Evolutionary conservation across 92 coral and sea anemone genomes (phyloP), one percentile per base, ranked within the genome.

Genomic region (Galaxea fascicularis): DNA sequence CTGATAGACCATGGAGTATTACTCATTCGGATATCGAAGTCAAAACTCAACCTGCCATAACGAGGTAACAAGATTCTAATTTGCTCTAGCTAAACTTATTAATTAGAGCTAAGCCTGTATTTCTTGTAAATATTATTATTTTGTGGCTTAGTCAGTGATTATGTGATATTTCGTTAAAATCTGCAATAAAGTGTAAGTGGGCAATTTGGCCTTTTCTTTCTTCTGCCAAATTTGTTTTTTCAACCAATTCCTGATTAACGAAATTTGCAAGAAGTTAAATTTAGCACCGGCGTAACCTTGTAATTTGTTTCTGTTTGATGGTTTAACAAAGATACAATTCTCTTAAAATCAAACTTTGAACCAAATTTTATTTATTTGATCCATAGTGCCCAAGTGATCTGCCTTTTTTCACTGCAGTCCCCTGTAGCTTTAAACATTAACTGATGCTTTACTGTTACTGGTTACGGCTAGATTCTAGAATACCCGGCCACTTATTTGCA

Each of bases 11-110:
- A 4, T 94, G 95, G 98, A 90, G 94, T 18, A 92, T 94, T 49
- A 94, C 98, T 3, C 98, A 94, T 80, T 94, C 98, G 25, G 84
- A 92, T 67, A 80, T 94, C 31, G 98, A 87, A 80, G 91, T 89
- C 64, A 29, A 52, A 21, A 80, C 76, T 41, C 76, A 82, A 81
- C 85, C 92, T 28, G 66, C 56, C 73, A 65, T 52, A 49, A 29
- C 46, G 15, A 79, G 83, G 82, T 75, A 56, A 56, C 52, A 18
- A 0, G 49, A 60, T 53, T 76, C 49, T 22, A 76, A 76, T n/a
- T 35, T 56, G 80, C 18, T 26, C 20, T 7, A 35, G 22, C 29
- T 8, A n/a, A n/a, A n/a, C n/a, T n/a, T n/a, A n/a, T n/a, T 52
- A 20, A n/a, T 51, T 8, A 65, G 0, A 74, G 20, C 58, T 26